Percentiles rank a stretch among this genome's conserved stretches.
These are phyloP conservation scores for Anguilla marmorata DNA, from an alignment of 2,797 vertebrate genomes.

Conservation along the genomic window DNA sequence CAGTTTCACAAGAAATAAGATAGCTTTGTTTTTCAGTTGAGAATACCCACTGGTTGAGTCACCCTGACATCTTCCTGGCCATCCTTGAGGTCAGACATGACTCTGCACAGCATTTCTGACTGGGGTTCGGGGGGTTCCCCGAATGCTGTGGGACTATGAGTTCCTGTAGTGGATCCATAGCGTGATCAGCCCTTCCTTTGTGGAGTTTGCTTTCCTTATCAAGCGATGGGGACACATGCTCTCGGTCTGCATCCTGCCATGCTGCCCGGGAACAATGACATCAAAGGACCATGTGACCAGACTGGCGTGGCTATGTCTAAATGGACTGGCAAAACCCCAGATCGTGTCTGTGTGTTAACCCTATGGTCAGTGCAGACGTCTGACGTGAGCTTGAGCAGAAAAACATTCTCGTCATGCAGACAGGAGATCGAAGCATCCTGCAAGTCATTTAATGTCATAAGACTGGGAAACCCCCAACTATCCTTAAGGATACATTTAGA, in stretches of 20 bases:
- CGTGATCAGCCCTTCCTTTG: constrained; percentile 2
- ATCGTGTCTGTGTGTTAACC: neutral
- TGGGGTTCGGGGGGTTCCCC: neutral
- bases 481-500: too few species aligned
- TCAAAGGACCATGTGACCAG: neutral
- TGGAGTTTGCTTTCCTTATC: constrained; percentile 12
- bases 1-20: neutral
- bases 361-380: neutral
- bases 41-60: neutral
- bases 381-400: neutral
- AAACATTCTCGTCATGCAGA: neutral
- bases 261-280: neutral
- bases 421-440: neutral
- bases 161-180: neutral
- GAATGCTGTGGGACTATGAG: neutral
- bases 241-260: constrained; percentile 17
- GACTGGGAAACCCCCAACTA: neutral
- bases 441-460: neutral
- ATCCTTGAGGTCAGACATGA: neutral
- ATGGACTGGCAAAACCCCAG: neutral
- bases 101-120: neutral
- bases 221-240: neutral
- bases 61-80: constrained; percentile 15
- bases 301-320: neutral
- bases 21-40: neutral